Conservation (phyloP, 2,113 vertebrate species). For the Sylvia atricapilla region DNA sequence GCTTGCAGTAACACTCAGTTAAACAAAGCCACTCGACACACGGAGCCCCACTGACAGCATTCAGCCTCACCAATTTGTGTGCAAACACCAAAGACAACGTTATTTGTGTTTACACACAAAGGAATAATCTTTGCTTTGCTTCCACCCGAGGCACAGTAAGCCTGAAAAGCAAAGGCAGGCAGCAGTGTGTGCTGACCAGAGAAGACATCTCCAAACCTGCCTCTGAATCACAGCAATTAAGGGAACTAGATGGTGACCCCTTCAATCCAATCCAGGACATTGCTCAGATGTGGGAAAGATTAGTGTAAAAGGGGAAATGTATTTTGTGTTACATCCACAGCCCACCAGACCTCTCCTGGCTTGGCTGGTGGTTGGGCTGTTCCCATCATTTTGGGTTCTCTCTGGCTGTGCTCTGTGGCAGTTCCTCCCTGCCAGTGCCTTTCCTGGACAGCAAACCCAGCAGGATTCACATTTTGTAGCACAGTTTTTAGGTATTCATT, state of each 20-base stretch:
- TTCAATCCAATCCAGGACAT: not conserved
- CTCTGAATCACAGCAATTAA: not conserved
- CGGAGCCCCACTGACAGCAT: not conserved
- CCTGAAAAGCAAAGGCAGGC: not conserved
- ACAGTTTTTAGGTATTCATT: not conserved
- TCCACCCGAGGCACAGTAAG: not conserved
- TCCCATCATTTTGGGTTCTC: fast-evolving
- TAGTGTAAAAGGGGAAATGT: not conserved
- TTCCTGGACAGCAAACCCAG: not conserved
- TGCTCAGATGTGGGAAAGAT: not conserved
- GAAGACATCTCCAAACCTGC: not conserved
- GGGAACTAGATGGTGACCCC: not conserved
- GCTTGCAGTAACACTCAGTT: not conserved
- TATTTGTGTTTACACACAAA: not conserved
- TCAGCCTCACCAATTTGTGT: not conserved
- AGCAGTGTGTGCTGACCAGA: not conserved
- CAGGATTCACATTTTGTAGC: not conserved
- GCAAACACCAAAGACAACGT: not conserved
- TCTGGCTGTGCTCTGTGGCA: not conserved
- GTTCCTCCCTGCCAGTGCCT: not conserved
- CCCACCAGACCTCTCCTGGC: not conserved
- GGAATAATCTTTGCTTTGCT: not conserved
- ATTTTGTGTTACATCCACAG: not conserved
- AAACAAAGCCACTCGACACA: not conserved
- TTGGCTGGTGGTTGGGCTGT: not conserved